Base-by-base conservation (phyloP, 2,113 vertebrate genomes). In the Centrocercus urophasianus region DNA sequence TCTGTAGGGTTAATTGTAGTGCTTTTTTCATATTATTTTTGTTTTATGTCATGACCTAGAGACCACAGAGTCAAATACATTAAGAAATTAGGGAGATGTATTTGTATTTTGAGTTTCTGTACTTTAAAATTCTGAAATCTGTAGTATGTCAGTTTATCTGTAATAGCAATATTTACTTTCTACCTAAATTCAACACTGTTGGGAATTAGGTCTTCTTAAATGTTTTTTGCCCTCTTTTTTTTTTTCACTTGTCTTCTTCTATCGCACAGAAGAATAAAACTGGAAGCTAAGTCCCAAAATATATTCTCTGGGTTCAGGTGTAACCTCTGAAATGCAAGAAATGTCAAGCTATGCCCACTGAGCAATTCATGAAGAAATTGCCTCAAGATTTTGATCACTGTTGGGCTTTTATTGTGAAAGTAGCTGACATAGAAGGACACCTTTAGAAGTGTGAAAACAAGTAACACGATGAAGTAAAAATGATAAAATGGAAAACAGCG, bases 371-470 rank as follows among this genome's bases (percentile, higher is more conserved):
- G 86, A 81, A 91, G 83, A 95, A 91, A 95, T 83, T 93, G 89
- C 81, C 45, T 94, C 79, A 93, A 42, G 36, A 50, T 92, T 95
- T 93, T 93, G 75, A 94, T 95, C 93, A 65, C 86, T 93, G 92
- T 82, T 81, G 90, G 75, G 22, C 50, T 89, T 96, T 95, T 94
- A 69, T 89, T 93, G 60, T 92, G 76, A 92, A 96, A 93, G 92
- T 93, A 88, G 66, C 65, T 92, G 75, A 27, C 65, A 78, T 59
- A 92, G 92, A 94, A 95, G 72, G 86, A 86, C 24, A 92, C 72
- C 90, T 95, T 93, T 74, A 75, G 52, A 96, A 87, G 66, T 89
- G 47, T 78, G 84, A 85, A 95, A 96, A 97, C 83, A 96, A 96
- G 82, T 61, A 93, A 80, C 69, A 91, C 77, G 93, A 86, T 91